Percentiles rank a stretch among this genome's conserved stretches.
These are phyloP conservation scores for Drosophila persimilis DNA, from an alignment of 1,140 invertebrate genomes.

Conservation along the genomic window DNA sequence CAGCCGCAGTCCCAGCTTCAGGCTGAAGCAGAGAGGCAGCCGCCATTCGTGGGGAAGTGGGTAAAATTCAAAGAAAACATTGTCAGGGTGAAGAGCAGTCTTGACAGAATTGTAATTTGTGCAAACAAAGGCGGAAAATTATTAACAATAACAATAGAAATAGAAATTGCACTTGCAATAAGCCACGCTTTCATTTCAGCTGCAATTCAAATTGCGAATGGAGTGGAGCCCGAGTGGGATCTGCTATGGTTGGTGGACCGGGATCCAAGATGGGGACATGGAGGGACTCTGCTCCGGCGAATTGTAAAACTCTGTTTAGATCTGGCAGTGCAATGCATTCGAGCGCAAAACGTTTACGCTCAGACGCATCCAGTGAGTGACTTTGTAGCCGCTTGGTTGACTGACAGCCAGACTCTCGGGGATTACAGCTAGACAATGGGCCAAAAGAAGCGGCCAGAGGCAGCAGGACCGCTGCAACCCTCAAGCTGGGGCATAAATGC, in stretches of 20 bases:
- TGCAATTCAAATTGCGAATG: constrained; percentile 31
- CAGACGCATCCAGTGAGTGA: constrained; percentile 67
- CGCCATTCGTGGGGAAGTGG: constrained; percentile 13
- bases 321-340: constrained; percentile 51
- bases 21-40: no score
- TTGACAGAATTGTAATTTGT: constrained; percentile 41
- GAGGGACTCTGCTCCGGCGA: constrained; percentile 2
- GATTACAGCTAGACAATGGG: constrained; percentile 64
- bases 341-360: constrained; percentile 69
- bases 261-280: no score
- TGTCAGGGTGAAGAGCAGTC: constrained; percentile 9
- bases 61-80: constrained; percentile 13
- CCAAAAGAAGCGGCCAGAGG: background rate
- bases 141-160: constrained; percentile 77
- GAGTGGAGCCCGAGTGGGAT: constrained; percentile 9
- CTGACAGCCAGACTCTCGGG: constrained; percentile 23
- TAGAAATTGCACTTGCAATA: constrained; percentile 31
- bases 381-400: constrained; percentile 48
- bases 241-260: no score
- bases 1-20: no score
- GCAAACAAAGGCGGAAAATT: constrained; percentile 66
- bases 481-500: constrained; percentile 55
- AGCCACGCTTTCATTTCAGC: constrained; percentile 45
- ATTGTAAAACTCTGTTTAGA: constrained; percentile 59
- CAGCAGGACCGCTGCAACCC: constrained; percentile 5